These are phyloP conservation scores for Acanthosepion pharaonis DNA, from an alignment of 2,888 invertebrate species.

Conservation along the genomic window DNA sequence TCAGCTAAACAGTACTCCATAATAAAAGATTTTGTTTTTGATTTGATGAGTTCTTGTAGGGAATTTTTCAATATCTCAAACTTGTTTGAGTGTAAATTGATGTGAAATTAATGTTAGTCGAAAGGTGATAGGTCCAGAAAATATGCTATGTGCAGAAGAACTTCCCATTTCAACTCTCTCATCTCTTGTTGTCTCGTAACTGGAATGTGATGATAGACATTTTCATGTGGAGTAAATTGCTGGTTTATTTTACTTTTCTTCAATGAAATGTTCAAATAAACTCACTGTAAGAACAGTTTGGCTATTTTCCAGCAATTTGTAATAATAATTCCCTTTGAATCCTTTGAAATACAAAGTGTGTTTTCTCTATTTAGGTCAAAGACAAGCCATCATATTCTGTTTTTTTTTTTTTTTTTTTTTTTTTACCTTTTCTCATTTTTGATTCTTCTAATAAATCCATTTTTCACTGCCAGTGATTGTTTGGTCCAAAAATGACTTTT, in stretches of 20 bases:
- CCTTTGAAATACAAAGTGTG: background rate
- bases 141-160: background rate
- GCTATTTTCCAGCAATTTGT: background rate
- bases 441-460: too few species aligned
- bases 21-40: background rate
- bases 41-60: background rate
- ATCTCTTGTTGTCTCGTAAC: background rate
- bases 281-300: background rate
- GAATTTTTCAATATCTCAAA: background rate
- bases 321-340: background rate
- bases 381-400: background rate
- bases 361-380: background rate
- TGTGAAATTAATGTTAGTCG: background rate
- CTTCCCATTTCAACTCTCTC: background rate
- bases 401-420: background rate
- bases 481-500: too few species aligned
- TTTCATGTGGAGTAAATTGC: background rate
- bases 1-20: too few species aligned
- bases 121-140: background rate
- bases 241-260: background rate
- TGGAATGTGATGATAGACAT: background rate
- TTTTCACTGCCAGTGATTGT: too few species aligned
- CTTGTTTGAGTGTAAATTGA: background rate
- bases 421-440: too few species aligned
- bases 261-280: too few species aligned